These are phyloP conservation scores for Lasiommata megera DNA, from an alignment of 2,888 invertebrate genomes.

Conservation along the genomic window DNA sequence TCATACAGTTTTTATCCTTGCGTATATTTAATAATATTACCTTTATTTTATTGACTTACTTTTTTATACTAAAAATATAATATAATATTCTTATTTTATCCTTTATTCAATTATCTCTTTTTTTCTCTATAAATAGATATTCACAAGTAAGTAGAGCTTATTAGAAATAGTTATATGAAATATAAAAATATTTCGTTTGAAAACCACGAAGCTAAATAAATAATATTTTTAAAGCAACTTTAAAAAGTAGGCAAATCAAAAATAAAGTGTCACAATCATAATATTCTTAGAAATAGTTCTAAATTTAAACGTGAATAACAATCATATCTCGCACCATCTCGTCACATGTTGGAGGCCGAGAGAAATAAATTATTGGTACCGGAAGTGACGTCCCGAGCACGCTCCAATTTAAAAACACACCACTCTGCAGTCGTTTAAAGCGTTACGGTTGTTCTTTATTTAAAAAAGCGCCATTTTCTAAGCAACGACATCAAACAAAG, in stretches of 20 bases:
- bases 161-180: too few relatives aligned
- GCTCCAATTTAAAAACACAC: conserved; percentile 72
- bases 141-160: too few relatives aligned
- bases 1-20: too few relatives aligned
- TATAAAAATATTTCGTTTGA: too few relatives aligned
- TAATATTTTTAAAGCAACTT: too few relatives aligned
- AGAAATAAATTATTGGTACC: conserved; percentile 77
- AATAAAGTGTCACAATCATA: conserved; percentile 57
- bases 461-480: conserved; percentile 24
- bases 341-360: conserved; percentile 71
- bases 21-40: too few relatives aligned
- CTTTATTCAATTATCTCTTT: too few relatives aligned
- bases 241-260: conserved; percentile 12
- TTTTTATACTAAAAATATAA: too few relatives aligned
- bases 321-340: conserved; percentile 69
- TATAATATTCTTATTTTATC: too few relatives aligned
- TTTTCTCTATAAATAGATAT: too few relatives aligned
- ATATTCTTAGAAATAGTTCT: conserved; percentile 67
- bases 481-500: conserved; percentile 7
- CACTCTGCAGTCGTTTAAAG: conserved; percentile 46
- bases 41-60: too few relatives aligned
- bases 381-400: conserved; percentile 75
- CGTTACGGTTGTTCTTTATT: conserved; percentile 35
- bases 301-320: conserved; percentile 68
- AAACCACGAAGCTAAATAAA: too few relatives aligned